Conservation (phyloP, 2,888 invertebrate genomes). For the Torymus texanus region DNA sequence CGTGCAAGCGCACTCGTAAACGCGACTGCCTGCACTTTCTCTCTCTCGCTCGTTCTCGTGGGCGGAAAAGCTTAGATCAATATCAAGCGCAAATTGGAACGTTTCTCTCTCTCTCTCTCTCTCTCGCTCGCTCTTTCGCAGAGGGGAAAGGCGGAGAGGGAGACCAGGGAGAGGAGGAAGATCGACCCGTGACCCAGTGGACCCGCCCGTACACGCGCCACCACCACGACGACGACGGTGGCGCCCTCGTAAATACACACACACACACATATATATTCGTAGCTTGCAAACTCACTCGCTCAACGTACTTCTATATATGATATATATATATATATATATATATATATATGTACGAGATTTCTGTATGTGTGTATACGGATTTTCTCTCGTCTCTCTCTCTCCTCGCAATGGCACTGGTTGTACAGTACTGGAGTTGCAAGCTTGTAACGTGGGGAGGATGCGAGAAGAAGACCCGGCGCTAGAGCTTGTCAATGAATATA, state of each 20-base stretch:
- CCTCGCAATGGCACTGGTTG: background rate
- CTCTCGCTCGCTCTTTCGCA: background rate
- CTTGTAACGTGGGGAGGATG: too few species aligned
- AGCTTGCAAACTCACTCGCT: constrained; percentile 10
- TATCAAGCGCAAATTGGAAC: constrained; percentile 61
- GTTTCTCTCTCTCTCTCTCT: constrained; percentile 46
- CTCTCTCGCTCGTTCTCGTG: constrained; percentile 29
- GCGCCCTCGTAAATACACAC: constrained; percentile 49
- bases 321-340: constrained; percentile 44
- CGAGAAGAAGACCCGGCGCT: background rate
- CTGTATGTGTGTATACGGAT: constrained; percentile 6
- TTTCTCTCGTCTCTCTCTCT: background rate
- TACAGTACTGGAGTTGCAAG: too few species aligned
- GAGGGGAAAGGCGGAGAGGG: background rate
- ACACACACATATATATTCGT: too few species aligned
- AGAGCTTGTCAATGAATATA: constrained; percentile 31
- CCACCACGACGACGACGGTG: constrained; percentile 49
- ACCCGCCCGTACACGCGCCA: constrained; percentile 63
- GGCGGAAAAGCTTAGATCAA: constrained; percentile 59
- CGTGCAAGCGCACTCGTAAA: too few species aligned
- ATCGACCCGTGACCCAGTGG: constrained; percentile 74
- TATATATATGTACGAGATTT: constrained; percentile 22
- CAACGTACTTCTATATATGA: background rate
- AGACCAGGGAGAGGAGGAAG: constrained; percentile 58
- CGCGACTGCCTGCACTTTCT: background rate